Conservation (phyloP, 1,140 invertebrate genomes). For the Palaemon carinicauda region DNA sequence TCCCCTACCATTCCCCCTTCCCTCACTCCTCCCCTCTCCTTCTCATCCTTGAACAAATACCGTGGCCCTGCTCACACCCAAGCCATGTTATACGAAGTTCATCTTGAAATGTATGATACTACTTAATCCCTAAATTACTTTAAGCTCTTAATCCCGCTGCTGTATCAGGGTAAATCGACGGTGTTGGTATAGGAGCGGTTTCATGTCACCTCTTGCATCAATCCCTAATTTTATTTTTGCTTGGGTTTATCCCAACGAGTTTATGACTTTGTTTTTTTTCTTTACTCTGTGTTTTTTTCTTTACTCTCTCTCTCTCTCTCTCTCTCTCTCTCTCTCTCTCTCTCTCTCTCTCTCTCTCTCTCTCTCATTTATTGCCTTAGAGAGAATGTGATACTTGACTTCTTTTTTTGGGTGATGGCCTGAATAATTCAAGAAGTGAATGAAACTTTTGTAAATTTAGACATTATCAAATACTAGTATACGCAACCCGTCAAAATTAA, state of each 20-base stretch:
- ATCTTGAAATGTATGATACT: too few relatives aligned
- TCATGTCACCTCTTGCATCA: not conserved
- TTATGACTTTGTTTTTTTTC: too few relatives aligned
- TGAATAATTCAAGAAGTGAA: too few relatives aligned
- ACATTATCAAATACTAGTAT: too few relatives aligned
- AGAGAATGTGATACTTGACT: too few relatives aligned
- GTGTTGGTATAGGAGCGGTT: too few relatives aligned
- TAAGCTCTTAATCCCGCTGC: too few relatives aligned
- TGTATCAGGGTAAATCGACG: too few relatives aligned
- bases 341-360: not conserved
- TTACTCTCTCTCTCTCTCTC: not conserved
- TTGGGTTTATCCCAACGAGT: not conserved
- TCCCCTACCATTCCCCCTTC: not conserved
- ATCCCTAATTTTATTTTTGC: not conserved
- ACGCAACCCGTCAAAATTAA: too few relatives aligned
- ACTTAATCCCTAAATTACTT: too few relatives aligned
- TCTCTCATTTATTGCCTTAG: not conserved
- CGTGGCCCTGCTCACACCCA: not conserved
- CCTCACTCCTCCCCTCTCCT: not conserved
- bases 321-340: slow-evolving; percentile 21
- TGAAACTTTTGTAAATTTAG: too few relatives aligned
- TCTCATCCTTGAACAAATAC: not conserved
- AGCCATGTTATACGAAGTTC: not conserved
- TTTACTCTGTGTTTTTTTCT: not conserved
- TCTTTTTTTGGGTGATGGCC: too few relatives aligned